Base-by-base conservation (phyloP, 1,140 invertebrate genomes). In the Andricus grossulariae region DNA sequence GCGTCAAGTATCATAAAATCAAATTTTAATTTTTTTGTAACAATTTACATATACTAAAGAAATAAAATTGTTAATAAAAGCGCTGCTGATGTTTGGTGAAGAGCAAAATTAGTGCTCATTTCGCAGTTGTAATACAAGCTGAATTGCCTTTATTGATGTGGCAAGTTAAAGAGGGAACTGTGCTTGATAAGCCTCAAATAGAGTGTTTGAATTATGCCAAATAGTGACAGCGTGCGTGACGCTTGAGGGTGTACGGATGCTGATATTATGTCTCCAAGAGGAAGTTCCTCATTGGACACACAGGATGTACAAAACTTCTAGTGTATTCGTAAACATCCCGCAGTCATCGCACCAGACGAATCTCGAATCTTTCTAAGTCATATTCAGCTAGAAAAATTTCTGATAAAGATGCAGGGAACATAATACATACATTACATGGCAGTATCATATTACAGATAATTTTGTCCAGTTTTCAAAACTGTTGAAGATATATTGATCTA, bases 221-320 rank as follows among this genome's bases (percentile, higher is more conserved):
- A 45, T 45, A 66, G 15, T 66, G 15, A 66, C 15, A 32, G 60
- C 60, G 60, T 66, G 32, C 32, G 4, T 15, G 32, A 66, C 6
- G n/a, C 15, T 66, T 66, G 52, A 66, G 60, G 60, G 60, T 66
- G 60, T 51, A 76, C 72, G 71, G 71, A 75, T 71, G 32, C 75
- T 71, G 77, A 81, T 80, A 77, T 77, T 72, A 57, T 21, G 50
- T 25, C 52, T 71, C 70, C 75, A 60, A 84, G 77, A 87, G 88
- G 88, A 89, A 86, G 83, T 87, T 72, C 75, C 86, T 86, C 81
- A 76, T 89, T 86, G 83, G 25, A 72, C 50, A 7, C 54, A 71
- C 87, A 84, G 85, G 87, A 88, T 85, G 87, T 84, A 72, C 71
- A 45, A 76, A 70, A 72, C 71, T 77, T 76, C 74, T 32, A 60